These are phyloP conservation scores for Setophaga kirtlandii DNA, from an alignment of 2,113 vertebrate species.

Conservation along the genomic window DNA sequence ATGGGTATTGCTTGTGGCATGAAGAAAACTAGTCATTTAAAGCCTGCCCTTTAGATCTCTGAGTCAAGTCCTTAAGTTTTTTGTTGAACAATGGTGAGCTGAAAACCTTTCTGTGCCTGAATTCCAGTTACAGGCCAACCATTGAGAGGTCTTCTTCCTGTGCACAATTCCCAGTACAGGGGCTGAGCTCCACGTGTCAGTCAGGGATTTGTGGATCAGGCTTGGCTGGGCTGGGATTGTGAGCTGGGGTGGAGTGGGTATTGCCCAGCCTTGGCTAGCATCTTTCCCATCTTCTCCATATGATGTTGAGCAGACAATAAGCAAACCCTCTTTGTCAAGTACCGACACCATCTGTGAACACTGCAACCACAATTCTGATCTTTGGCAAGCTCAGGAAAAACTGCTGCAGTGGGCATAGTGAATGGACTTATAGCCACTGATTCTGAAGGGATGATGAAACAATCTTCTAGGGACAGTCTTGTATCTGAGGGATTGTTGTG, in stretches of 20 bases:
- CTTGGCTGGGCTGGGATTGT: neutral
- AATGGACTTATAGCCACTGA: neutral
- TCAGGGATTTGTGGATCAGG: neutral
- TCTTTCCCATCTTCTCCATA: neutral
- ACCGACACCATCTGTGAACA: neutral
- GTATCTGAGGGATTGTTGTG: neutral
- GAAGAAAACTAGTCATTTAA: neutral
- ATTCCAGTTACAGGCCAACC: neutral
- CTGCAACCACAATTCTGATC: neutral
- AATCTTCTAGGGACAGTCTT: neutral
- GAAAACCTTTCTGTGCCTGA: neutral
- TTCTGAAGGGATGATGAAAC: neutral
- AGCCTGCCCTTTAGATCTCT: neutral
- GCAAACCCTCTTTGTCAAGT: neutral
- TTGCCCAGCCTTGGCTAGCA: too few species aligned
- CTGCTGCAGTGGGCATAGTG: neutral
- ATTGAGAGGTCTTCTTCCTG: neutral
- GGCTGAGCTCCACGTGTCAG: neutral
- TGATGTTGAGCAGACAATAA: rapidly evolving
- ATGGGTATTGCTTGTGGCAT: neutral
- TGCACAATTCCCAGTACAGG: neutral
- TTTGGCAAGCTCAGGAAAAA: neutral
- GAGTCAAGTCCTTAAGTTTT: neutral
- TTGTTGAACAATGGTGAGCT: neutral
- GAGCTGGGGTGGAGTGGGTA: neutral